Conservation (phyloP, 2,797 vertebrate genomes). For the Pipistrellus nathusii region DNA sequence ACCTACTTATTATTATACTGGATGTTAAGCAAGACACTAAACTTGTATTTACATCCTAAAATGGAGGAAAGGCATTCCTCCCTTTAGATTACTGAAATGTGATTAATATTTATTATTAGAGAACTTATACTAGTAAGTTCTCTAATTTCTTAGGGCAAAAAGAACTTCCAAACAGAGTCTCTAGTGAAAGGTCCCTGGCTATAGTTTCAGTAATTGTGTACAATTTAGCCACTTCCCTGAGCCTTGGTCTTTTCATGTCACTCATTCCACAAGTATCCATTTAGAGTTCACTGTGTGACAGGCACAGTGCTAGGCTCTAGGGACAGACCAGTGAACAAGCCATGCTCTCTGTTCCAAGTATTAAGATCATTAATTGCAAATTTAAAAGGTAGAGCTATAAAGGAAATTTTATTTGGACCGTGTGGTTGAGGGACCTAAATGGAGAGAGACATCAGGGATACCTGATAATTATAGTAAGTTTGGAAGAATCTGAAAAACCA, state of each 20-base stretch:
- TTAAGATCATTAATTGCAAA: not conserved
- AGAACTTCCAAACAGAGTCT: not conserved
- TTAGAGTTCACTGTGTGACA: not conserved
- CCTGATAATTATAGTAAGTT: conserved; percentile 39
- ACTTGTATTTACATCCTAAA: conserved; percentile 3
- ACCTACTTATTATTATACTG: not conserved
- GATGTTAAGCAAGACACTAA: not conserved
- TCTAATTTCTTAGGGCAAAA: not conserved
- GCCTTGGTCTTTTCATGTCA: not conserved
- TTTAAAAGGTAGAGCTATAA: not conserved
- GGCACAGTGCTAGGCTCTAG: not conserved
- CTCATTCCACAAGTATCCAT: not conserved
- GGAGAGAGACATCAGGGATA: not conserved
- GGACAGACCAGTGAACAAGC: not conserved
- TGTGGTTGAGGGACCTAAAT: not conserved
- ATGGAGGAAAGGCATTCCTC: not conserved
- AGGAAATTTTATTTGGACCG: not conserved
- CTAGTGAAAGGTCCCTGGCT: not conserved
- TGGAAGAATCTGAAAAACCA: conserved; percentile 35
- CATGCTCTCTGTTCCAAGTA: not conserved
- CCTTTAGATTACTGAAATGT: conserved; percentile 28
- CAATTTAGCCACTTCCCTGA: not conserved
- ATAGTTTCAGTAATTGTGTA: not conserved
- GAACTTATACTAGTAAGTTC: not conserved
- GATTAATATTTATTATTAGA: not conserved